phyloP scores from a whole-genome alignment of 2,797 vertebrate genomes.

The Coccyzus lansbergi region DNA sequence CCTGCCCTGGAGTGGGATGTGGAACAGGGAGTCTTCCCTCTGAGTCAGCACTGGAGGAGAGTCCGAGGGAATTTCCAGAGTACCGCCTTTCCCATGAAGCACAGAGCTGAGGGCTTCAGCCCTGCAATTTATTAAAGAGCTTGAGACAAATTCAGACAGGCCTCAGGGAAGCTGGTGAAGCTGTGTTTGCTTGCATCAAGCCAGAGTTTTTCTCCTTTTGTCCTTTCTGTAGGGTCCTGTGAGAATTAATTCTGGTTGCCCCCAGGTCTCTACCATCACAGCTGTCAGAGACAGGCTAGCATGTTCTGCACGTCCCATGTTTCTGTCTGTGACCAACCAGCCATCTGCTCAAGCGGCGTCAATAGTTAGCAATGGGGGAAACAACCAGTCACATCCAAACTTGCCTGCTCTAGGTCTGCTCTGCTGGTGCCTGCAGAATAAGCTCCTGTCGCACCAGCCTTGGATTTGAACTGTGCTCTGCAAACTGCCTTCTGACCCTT shows the following conservation, averaged over 20 bases:
- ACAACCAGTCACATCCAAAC: background rate
- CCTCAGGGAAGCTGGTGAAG: slow-evolving; percentile 3
- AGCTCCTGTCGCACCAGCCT: background rate
- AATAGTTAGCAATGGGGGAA: background rate
- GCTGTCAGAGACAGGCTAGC: background rate
- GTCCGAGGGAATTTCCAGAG: slow-evolving; percentile 58
- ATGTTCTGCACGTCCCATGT: background rate
- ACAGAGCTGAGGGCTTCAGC: slow-evolving; percentile 25
- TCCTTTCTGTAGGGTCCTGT: background rate
- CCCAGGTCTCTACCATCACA: background rate
- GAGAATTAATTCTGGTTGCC: background rate
- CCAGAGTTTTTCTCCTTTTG: background rate
- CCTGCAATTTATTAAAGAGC: background rate
- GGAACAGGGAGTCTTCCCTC: slow-evolving; percentile 21
- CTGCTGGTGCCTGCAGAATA: background rate
- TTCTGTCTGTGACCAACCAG: background rate
- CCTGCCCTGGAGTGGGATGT: slow-evolving; percentile 29
- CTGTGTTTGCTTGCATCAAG: rapidly evolving
- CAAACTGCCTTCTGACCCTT: background rate
- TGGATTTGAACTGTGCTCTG: background rate
- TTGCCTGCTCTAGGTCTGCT: background rate
- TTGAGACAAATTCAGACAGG: slow-evolving; percentile 61
- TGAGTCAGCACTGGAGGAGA: slow-evolving; percentile 60
- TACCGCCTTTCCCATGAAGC: background rate
- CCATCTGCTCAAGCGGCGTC: background rate